Evolutionary conservation across 2,113 vertebrate species (phyloP).

Genomic region (Solea senegalensis): DNA sequence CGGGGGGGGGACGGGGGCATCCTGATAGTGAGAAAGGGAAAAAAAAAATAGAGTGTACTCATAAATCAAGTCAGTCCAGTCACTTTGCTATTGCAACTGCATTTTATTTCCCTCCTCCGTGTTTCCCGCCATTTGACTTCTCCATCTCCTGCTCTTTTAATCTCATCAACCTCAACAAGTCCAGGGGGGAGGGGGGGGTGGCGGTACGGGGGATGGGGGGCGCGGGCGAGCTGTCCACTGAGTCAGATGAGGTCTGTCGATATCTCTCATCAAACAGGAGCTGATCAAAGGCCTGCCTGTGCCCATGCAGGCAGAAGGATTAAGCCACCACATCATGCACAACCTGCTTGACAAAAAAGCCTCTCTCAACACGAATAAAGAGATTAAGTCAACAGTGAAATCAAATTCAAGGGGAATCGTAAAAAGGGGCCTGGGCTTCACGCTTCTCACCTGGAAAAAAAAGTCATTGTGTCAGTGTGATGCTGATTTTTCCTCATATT

Average conservation of each 20-base stretch:
- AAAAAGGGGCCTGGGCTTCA: conserved; percentile 23
- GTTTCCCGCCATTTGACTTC: conserved; percentile 54
- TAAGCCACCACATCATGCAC: conserved; percentile 69
- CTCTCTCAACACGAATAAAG: conserved; percentile 69
- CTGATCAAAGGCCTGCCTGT: conserved; percentile 75
- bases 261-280: conserved; percentile 77
- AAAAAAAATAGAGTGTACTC: conserved; percentile 44
- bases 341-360: conserved; percentile 64
- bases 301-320: conserved; percentile 70
- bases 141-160: conserved; percentile 66
- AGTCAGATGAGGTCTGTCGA: conserved; percentile 74
- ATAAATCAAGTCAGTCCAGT: conserved; percentile 64
- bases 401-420: conserved; percentile 70
- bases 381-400: conserved; percentile 77
- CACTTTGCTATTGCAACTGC: conserved; percentile 21
- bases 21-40: background rate
- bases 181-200: conserved; percentile 15
- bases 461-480: conserved; percentile 14
- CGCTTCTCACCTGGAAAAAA: conserved; percentile 41
- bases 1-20: background rate
- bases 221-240: conserved; percentile 18
- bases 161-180: conserved; percentile 71
- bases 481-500: conserved; percentile 22
- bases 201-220: background rate
- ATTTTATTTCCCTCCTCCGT: conserved; percentile 12